These are phyloP conservation scores for Pseudanteris insignis DNA, from an alignment of 2,888 invertebrate genomes.

Conservation along the genomic window DNA sequence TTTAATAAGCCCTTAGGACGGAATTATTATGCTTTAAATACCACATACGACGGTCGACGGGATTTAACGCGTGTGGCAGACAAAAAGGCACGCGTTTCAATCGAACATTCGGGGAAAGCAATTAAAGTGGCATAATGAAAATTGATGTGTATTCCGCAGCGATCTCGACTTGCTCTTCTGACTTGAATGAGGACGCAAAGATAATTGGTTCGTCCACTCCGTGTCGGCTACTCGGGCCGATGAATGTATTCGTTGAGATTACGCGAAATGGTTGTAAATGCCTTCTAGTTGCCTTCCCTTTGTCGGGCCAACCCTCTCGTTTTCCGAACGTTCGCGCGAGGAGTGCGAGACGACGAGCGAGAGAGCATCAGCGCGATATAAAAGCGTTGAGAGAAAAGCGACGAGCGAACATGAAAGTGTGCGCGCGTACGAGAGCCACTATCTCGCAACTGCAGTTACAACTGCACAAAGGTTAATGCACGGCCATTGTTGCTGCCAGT, in stretches of 20 bases:
- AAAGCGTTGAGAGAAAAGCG: conserved; percentile 39
- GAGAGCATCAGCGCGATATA: no score
- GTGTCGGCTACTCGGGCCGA: conserved; percentile 50
- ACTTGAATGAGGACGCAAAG: conserved; percentile 46
- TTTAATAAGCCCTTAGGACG: no score
- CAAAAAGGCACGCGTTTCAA: conserved; percentile 10
- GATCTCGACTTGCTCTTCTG: conserved; percentile 32
- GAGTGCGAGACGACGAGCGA: no score
- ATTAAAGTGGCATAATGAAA: conserved; percentile 28
- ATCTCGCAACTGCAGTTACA: conserved; percentile 66
- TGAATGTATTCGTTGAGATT: conserved; percentile 65
- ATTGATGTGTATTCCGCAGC: conserved; percentile 35
- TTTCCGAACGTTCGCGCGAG: no score
- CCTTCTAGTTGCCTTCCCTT: conserved; percentile 43
- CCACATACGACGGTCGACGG: no score
- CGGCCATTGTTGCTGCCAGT: conserved; percentile 63
- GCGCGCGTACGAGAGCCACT: conserved; percentile 53
- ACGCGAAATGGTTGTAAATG: conserved; percentile 64
- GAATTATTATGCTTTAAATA: no score
- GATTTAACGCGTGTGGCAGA: no score
- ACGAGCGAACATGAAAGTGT: conserved; percentile 42
- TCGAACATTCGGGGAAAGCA: conserved; percentile 5
- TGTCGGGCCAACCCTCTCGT: conserved; percentile 39
- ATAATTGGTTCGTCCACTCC: conserved; percentile 61
- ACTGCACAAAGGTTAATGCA: conserved; percentile 66